phyloP scores from a whole-genome alignment of 2,888 invertebrate genomes.

The Xestia rhomboidea region DNA sequence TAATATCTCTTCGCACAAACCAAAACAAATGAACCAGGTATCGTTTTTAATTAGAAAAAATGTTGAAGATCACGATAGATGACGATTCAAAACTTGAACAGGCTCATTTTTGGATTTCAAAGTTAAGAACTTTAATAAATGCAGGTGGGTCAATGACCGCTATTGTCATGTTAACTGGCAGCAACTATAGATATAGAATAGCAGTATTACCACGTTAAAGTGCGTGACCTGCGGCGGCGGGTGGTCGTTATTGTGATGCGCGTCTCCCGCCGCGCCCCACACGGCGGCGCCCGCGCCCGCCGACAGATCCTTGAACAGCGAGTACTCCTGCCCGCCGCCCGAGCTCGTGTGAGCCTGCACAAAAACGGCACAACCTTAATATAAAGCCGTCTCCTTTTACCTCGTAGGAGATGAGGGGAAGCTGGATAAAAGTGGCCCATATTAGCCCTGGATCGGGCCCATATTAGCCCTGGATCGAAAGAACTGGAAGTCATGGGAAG shows the following conservation, averaged over 20 bases:
- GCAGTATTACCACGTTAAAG: slow-evolving; percentile 37
- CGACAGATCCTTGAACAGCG: slow-evolving; percentile 95
- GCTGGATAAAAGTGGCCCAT: not conserved
- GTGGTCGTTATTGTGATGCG: slow-evolving; percentile 85
- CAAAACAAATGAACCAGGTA: too few species aligned
- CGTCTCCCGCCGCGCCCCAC: slow-evolving; percentile 83
- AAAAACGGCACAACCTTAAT: not conserved
- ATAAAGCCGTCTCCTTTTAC: not conserved
- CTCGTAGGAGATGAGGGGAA: not conserved
- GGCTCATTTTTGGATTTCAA: too few species aligned
- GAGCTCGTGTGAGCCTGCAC: slow-evolving; percentile 72
- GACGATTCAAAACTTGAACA: too few species aligned
- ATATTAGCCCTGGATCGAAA: not conserved
- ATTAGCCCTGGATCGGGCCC: not conserved
- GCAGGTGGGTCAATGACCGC: too few species aligned
- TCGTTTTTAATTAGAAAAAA: too few species aligned
- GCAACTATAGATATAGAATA: not conserved
- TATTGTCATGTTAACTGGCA: too few species aligned
- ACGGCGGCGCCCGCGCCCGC: slow-evolving; percentile 87
- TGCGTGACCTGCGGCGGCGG: slow-evolving; percentile 83
- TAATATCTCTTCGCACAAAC: too few species aligned
- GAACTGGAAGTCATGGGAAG: not conserved
- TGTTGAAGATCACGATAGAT: too few species aligned
- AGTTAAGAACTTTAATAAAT: too few species aligned
- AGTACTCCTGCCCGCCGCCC: slow-evolving; percentile 93